Evolutionary conservation across 2,113 vertebrate genomes (phyloP).

Genomic region (Aleadryas rufinucha): DNA sequence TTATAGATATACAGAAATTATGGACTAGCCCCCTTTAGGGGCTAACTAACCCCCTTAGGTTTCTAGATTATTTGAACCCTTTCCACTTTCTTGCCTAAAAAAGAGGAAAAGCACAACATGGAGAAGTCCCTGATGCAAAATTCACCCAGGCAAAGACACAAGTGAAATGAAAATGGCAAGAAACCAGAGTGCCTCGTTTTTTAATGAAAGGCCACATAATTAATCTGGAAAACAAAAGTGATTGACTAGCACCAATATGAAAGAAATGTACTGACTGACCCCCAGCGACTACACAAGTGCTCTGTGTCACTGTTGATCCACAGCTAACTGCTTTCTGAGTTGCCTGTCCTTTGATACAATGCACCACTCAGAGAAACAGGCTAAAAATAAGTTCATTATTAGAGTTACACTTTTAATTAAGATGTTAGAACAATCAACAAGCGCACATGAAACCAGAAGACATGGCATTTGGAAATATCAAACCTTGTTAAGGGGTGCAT

Average conservation of each 20-base stretch:
- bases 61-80: neutral
- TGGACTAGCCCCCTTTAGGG: too few species aligned
- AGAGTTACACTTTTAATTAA: conserved; percentile 63
- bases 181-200: neutral
- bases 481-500: neutral
- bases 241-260: conserved; percentile 49
- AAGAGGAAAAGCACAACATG: neutral
- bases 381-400: conserved; percentile 61
- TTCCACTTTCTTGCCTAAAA: neutral
- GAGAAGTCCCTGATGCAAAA: neutral
- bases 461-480: conserved; percentile 50
- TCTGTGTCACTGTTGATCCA: conserved; percentile 50
- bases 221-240: conserved; percentile 57
- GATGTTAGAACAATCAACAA: conserved; percentile 29
- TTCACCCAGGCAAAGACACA: neutral
- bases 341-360: conserved; percentile 59
- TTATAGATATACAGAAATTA: neutral
- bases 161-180: conserved; percentile 42
- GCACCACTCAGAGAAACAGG: neutral
- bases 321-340: conserved; percentile 55
- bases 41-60: rapidly evolving
- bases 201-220: conserved; percentile 54
- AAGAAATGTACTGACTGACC: conserved; percentile 54
- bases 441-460: neutral
- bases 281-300: conserved; percentile 44